phyloP scores from a whole-genome alignment of 1,140 invertebrate genomes.

The Drosophila nannoptera region DNA sequence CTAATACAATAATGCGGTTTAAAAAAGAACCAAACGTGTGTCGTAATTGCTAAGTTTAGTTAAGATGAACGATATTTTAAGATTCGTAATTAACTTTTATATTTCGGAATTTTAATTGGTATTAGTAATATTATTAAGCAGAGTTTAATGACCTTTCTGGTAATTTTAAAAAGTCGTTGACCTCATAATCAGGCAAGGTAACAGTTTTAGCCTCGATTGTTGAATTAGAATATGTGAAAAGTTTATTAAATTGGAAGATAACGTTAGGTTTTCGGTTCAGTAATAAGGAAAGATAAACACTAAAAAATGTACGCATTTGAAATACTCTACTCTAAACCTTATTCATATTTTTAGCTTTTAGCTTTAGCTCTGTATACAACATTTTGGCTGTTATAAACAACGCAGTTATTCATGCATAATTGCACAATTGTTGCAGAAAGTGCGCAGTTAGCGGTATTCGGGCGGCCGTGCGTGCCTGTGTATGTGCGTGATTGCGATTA shows the following conservation, averaged over 20 bases:
- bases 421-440: neutral
- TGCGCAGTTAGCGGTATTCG: neutral
- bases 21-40: too few relatives aligned
- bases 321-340: neutral
- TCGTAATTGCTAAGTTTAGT: too few relatives aligned
- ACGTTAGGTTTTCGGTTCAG: too few relatives aligned
- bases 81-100: too few relatives aligned
- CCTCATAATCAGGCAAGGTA: neutral
- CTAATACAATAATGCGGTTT: too few relatives aligned
- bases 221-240: neutral
- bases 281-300: too few relatives aligned
- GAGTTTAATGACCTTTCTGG: neutral
- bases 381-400: neutral
- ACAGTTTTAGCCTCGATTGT: neutral
- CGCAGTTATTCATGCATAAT: slow-evolving; percentile 1
- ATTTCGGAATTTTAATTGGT: too few relatives aligned
- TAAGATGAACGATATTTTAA: too few relatives aligned
- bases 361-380: neutral
- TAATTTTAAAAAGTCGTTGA: neutral
- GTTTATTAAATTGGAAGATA: too few relatives aligned
- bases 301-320: neutral
- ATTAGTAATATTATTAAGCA: neutral
- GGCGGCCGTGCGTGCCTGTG: neutral
- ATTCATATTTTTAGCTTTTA: neutral
- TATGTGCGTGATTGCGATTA: neutral